These are phyloP conservation scores for Rhagonycha fulva DNA, from an alignment of 2,888 invertebrate species.

Conservation along the genomic window DNA sequence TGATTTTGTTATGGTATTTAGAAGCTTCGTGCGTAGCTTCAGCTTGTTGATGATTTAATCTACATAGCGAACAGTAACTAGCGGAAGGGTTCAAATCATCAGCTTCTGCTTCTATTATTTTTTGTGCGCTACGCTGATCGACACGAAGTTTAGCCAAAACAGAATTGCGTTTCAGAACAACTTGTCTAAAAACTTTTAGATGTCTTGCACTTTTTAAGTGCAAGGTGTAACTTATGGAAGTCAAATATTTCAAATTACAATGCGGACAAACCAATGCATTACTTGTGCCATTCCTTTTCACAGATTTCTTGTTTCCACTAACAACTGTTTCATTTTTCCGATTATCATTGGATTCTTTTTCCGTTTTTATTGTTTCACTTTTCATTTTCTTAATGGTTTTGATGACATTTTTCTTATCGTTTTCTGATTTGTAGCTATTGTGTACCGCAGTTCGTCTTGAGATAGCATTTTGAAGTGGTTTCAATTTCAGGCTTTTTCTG, in stretches of 20 bases:
- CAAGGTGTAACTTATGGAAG: constrained; percentile 74
- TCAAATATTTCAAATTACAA: constrained; percentile 74
- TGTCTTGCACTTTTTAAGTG: constrained; percentile 76
- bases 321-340: constrained; percentile 32
- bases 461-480: constrained; percentile 44
- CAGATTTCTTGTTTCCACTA: constrained; percentile 7
- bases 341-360: constrained; percentile 47
- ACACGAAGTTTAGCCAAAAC: constrained; percentile 77
- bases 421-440: neutral
- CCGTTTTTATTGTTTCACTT: constrained; percentile 49
- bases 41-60: constrained; percentile 53
- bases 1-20: constrained; percentile 82
- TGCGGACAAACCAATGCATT: constrained; percentile 71
- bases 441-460: constrained; percentile 35
- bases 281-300: constrained; percentile 45
- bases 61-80: constrained; percentile 54
- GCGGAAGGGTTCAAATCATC: constrained; percentile 60
- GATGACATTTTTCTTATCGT: neutral
- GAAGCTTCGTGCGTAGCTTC: constrained; percentile 79
- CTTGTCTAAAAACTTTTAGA: constrained; percentile 72
- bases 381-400: constrained; percentile 44
- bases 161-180: constrained; percentile 75
- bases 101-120: constrained; percentile 73
- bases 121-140: constrained; percentile 78
- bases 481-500: constrained; percentile 53